These are phyloP conservation scores for Australoheros facetus DNA, from an alignment of 2,797 vertebrate species.

Conservation along the genomic window DNA sequence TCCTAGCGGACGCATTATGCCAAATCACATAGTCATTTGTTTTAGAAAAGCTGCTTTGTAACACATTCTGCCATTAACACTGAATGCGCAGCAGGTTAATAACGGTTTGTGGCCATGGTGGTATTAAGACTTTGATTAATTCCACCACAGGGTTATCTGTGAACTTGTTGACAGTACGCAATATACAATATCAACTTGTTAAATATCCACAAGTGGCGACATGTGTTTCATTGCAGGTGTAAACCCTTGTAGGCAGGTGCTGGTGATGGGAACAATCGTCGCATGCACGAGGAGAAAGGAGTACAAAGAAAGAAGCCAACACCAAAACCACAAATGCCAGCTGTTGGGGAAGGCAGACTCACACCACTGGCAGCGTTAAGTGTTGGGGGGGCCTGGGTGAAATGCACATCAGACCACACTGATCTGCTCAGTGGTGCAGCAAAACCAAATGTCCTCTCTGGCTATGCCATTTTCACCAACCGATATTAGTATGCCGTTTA, in stretches of 20 bases:
- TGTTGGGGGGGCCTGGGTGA: constrained; percentile 2
- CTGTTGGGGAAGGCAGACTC: constrained; percentile 53
- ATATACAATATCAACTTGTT: neutral
- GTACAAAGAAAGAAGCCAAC: constrained; percentile 10
- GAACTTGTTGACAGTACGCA: neutral
- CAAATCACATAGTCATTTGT: constrained; percentile 11
- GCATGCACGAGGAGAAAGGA: neutral
- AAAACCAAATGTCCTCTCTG: constrained; percentile 11
- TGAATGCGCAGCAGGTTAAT: neutral
- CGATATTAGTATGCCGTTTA: neutral
- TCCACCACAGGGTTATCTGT: neutral
- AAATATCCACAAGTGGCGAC: constrained; percentile 11
- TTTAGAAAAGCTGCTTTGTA: neutral
- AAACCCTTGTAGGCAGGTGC: constrained; percentile 56
- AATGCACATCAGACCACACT: constrained; percentile 20
- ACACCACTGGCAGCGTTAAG: constrained; percentile 58
- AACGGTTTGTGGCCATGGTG: neutral
- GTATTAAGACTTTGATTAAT: neutral
- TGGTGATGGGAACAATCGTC: constrained; percentile 42
- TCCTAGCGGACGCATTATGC: neutral
- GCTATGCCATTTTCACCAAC: constrained; percentile 9
- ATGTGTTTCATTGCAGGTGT: constrained; percentile 31
- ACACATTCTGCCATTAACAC: neutral
- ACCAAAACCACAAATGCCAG: constrained; percentile 63
- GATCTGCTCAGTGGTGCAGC: constrained; percentile 21